phyloP scores from a whole-genome alignment of 2,113 vertebrate genomes.

The Tyto alba region DNA sequence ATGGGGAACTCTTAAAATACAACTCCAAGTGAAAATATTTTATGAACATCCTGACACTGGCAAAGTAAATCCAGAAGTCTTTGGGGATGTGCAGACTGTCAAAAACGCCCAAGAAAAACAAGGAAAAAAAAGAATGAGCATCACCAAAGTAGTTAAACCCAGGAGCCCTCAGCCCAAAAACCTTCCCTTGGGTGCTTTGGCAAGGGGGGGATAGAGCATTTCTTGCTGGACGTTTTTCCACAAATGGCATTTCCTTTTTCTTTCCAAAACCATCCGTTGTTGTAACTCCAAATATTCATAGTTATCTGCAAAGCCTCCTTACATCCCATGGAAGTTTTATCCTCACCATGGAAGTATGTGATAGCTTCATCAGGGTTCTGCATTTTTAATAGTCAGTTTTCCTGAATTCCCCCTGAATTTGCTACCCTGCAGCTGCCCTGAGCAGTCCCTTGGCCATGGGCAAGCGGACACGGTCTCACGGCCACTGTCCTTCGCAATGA shows the following conservation, averaged over 20 bases:
- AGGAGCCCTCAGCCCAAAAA: neutral
- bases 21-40: neutral
- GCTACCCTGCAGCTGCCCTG: neutral
- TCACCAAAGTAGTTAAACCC: neutral
- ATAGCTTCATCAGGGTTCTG: neutral
- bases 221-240: neutral
- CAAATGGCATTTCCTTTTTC: neutral
- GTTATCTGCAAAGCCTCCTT: neutral
- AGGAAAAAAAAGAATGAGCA: neutral
- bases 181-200: neutral
- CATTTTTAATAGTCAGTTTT: neutral
- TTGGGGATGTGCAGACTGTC: neutral
- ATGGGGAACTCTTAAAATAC: neutral
- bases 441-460: neutral
- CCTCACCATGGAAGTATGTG: neutral
- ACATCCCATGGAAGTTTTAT: neutral
- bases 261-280: neutral
- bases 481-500: neutral
- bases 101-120: neutral
- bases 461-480: fast-evolving
- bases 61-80: neutral
- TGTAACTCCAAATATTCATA: fast-evolving
- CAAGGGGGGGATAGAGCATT: neutral
- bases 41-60: neutral
- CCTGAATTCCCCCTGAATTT: neutral